A percentile compares a stretch with the other conserved stretches of the same genome.
Conservation (phyloP, 2,888 invertebrate species). For the Tiphia femorata region DNA sequence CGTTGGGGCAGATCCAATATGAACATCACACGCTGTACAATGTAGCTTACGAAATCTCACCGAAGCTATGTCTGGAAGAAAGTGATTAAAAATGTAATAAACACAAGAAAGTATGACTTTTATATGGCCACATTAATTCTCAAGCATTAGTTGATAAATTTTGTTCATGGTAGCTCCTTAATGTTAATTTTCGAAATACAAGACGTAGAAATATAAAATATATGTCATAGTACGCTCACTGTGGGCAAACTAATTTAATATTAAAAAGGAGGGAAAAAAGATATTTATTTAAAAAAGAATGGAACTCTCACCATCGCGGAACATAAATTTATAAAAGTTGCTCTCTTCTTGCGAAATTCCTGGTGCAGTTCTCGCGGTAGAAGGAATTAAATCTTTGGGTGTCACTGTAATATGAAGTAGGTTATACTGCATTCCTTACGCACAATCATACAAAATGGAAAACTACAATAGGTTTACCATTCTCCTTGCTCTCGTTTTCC, state of each 20-base stretch:
- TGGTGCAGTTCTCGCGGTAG: conserved; percentile 7
- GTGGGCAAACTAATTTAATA: neutral
- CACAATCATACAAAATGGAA: neutral
- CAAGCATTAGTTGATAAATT: too few relatives aligned
- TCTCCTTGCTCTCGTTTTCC: conserved; percentile 51
- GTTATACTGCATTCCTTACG: conserved; percentile 23
- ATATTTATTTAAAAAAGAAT: neutral
- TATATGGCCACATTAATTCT: too few relatives aligned
- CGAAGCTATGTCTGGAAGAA: conserved; percentile 72
- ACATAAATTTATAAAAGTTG: conserved; percentile 57
- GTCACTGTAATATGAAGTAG: conserved; percentile 39
- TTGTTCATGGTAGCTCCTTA: too few relatives aligned
- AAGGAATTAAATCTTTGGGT: conserved; percentile 25
- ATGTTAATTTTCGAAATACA: too few relatives aligned
- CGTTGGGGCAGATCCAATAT: conserved; percentile 79
- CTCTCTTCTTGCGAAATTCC: conserved; percentile 52
- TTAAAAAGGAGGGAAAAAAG: conserved; percentile 7
- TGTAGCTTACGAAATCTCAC: conserved; percentile 76
- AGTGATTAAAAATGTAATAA: too few relatives aligned
- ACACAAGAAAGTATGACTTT: too few relatives aligned
- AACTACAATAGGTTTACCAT: conserved; percentile 43
- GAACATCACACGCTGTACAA: conserved; percentile 82
- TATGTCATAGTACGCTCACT: too few relatives aligned
- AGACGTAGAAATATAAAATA: too few relatives aligned
- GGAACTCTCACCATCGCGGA: conserved; percentile 52